phyloP scores from a whole-genome alignment of 2,888 invertebrate species.

The Brachylomia viminalis region DNA sequence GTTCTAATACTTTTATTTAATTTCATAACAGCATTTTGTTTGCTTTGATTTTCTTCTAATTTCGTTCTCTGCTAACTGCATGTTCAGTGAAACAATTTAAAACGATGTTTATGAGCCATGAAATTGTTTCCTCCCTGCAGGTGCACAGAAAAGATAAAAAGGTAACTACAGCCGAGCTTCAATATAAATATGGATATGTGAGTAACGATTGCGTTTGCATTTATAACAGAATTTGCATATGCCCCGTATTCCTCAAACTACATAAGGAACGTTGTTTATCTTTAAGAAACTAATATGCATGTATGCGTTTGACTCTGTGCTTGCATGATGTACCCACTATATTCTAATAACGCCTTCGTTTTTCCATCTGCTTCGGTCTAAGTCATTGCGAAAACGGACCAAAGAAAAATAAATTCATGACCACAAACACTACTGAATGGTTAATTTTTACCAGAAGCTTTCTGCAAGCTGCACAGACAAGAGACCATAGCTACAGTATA shows the following conservation, averaged over 20 bases:
- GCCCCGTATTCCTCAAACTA: conserved; percentile 20
- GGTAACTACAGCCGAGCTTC: conserved; percentile 81
- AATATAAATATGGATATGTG: conserved; percentile 76
- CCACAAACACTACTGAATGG: background rate
- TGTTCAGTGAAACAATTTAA: conserved; percentile 51
- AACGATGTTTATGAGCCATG: conserved; percentile 68
- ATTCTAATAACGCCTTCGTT: background rate
- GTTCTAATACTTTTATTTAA: conserved; percentile 76
- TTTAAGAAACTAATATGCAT: conserved; percentile 23
- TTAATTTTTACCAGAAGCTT: background rate
- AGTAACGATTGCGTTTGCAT: conserved; percentile 72
- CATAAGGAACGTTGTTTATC: conserved; percentile 8
- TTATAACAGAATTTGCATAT: conserved; percentile 24
- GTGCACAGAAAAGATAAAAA: conserved; percentile 87
- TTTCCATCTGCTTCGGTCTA: background rate
- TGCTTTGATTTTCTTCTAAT: conserved; percentile 29
- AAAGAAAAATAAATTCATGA: conserved; percentile 10
- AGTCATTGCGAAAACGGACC: background rate
- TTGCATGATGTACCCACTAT: conserved; percentile 27
- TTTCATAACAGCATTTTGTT: conserved; percentile 29
- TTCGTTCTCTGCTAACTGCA: conserved; percentile 49
- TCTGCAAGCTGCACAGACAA: background rate
- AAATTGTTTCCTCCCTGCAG: conserved; percentile 81
- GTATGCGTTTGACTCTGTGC: conserved; percentile 12
- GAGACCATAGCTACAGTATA: background rate